Base-by-base conservation (phyloP, 2,113 vertebrate species). In the Cryptomyrus ogoouensis region DNA sequence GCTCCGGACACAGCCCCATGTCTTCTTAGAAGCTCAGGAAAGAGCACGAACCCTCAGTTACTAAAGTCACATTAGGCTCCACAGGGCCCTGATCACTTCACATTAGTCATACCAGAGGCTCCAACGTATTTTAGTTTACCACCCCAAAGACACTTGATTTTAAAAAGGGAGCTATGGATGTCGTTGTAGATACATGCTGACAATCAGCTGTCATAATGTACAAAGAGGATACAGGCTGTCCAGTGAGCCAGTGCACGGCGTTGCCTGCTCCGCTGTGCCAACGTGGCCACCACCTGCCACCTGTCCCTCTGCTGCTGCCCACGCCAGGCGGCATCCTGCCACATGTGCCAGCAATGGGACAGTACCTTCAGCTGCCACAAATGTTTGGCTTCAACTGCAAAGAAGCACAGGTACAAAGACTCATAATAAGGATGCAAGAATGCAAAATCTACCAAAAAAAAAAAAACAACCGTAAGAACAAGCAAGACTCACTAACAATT, bases 161-260 rank as follows among this genome's bases (percentile, higher is more conserved):
- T 31, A 17, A 74, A 74, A 77, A 39, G 27, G 70, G 13, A 74
- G 35, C 27, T 74, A 31, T 27, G 10, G 27, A 35, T 5, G 1
- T 35, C 3, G 3, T 12, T 0, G 66, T 13, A 31, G 13, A 74
- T 13, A 27, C 9, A 3, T 5, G 27, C 12, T 17, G 15, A 35
- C 66, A 74, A 15, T 74, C 15, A 77, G 70, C 35, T 39, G 35
- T 83, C 15, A 70, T 7, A 7, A 56, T 42, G 3, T 5, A 35
- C 35, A 9, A 91, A 44, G 80, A 93, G 96, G 98, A 99, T 99
- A 99, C 97, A 97, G 52, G 93, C 92, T 91, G 90, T 97, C 98
- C 97, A 98, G 90, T 1, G 93, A 1, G 56, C 74, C 74, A 98
- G 95, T 9, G 53, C 93, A 91, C 94, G 94, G 47, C 92, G 35